Evolutionary conservation across 2,113 vertebrate species (phyloP), one percentile per base, ranked within the genome.

Genomic region (Pongo pygmaeus): DNA sequence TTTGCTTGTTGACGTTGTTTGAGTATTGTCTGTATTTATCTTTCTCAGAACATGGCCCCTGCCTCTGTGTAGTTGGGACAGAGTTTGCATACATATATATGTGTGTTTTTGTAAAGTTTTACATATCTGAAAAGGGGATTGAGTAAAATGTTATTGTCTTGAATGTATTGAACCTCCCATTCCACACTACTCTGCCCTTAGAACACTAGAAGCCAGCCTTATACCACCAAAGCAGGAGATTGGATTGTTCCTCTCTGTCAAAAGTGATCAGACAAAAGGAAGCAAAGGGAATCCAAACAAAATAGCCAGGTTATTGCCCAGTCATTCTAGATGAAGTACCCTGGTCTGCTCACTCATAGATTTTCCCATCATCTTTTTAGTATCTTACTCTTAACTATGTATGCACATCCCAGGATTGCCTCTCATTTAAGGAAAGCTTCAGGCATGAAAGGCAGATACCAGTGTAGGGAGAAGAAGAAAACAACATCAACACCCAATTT

Each of bases 291-390:
- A 61, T 87, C 30, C 57, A 67, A 35, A 70, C 43, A 61, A 35
- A 95, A 93, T 50, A 83, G 38, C 48, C 8, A 86, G 4, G 27
- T 87, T 84, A 38, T 14, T 95, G 35, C 57, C 57, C 27, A 1
- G 40, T 88, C 72, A 78, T 79, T 86, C n/a, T 79, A 52, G 69
- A 70, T 55, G 59, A 78, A 64, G 48, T 78, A 48, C 5, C 23
- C 57, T 61, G 13, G 18, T 91, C 50, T 96, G 22, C 38, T 91
- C 50, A 70, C 50, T 78, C 7, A 74, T 32, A 94, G 55, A 86
- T 86, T 74, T 77, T 92, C 69, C 92, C 43, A n/a, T 89, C 40
- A 27, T 89, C 72, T 95, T 85, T 96, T 80, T 59, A 64, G 7
- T 75, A 2, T 93, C 35, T 85, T 84, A 78, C 10, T 93, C 5